Evolutionary conservation across 2,888 invertebrate genomes (phyloP), one percentile per base, ranked within the genome.

Genomic region (Ectobius pallidus): DNA sequence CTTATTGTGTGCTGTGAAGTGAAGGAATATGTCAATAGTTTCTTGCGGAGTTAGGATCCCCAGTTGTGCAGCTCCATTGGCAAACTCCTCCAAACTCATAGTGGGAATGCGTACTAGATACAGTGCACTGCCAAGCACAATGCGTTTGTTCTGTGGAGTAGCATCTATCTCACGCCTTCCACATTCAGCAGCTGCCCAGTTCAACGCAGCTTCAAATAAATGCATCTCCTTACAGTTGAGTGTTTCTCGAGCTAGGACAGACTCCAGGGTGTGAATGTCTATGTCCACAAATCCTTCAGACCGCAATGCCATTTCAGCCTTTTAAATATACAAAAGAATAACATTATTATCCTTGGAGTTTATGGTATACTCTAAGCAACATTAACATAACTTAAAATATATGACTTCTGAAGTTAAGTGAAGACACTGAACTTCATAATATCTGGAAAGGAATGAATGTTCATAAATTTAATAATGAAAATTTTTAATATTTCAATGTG

Each of bases 271-370:
- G 78, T 94, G 92, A 79, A 93, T 91, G 84, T 97, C 97, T 81
- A 98, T 96, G 82, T 98, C 97, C 77, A 94, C 92, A 86, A 98
- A 97, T 78, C 97, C 97, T 81, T 97, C 97, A 0, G 97, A 96
- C 78, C 92, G 92, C 78, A 98, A 88, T 73, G 97, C 97, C 92
- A 97, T 95, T 86, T 97, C 96, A 81, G 97, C 97, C 93, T 95
- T 86, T 20, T 3, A 58, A 58, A 58, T 52, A 52, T 14, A 52
- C 11, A 52, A 52, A 52, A 7, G n/a, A n/a, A n/a, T n/a, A n/a
- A n/a, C n/a, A n/a, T n/a, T n/a, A n/a, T n/a, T n/a, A n/a, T n/a
- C n/a, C n/a, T n/a, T n/a, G n/a, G n/a, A n/a, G n/a, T n/a, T n/a
- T n/a, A n/a, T n/a, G n/a, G n/a, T n/a, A n/a, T n/a, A n/a, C n/a